These are phyloP conservation scores for Acheta domesticus DNA, from an alignment of 2,888 invertebrate genomes.

Conservation along the genomic window DNA sequence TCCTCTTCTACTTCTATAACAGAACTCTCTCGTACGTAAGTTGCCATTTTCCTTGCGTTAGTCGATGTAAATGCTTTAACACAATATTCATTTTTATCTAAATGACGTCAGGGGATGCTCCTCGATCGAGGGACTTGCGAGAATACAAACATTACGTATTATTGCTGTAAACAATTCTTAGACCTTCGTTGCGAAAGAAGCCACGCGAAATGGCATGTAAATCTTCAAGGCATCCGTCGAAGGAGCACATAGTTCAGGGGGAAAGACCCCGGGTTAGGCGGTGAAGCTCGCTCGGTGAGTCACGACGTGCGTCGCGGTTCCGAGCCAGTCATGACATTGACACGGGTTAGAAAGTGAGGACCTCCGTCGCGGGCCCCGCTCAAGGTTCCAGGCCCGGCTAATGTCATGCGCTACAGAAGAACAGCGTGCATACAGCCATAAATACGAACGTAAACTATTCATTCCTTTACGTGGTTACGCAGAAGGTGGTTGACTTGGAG, in stretches of 20 bases:
- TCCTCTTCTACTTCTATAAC: neutral
- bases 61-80: no score
- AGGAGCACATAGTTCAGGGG: constrained; percentile 12
- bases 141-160: neutral
- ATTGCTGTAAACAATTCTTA: neutral
- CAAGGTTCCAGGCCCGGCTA: neutral
- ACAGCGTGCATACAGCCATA: neutral
- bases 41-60: no score
- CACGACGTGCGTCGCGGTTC: neutral
- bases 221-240: constrained; percentile 18
- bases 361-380: neutral
- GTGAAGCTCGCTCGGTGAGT: neutral
- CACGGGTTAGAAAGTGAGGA: constrained; percentile 18
- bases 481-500: no score
- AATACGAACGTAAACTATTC: no score
- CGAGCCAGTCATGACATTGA: constrained; percentile 18
- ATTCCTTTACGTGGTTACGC: no score
- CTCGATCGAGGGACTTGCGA: neutral
- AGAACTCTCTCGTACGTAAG: neutral
- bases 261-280: constrained; percentile 8
- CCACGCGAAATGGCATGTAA: constrained; percentile 18
- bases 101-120: no score
- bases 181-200: constrained; percentile 18
- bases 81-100: no score
- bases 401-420: neutral